A percentile compares a stretch with the other conserved stretches of the same genome.
Evolutionary conservation across 1,140 invertebrate species (phyloP).

Genomic region (Bombus cullumanus): DNA sequence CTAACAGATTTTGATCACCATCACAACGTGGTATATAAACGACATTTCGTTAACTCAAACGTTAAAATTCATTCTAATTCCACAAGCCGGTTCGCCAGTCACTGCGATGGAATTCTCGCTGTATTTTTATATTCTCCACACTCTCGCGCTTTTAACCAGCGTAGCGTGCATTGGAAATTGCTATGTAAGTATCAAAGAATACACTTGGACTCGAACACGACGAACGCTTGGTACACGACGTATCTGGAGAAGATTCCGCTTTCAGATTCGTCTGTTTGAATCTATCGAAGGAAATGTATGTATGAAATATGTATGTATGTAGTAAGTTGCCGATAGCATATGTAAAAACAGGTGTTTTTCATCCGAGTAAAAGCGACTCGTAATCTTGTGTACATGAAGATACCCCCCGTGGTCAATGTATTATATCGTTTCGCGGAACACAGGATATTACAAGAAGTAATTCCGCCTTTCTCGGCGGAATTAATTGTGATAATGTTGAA

Average conservation of each 20-base stretch:
- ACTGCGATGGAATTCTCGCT: slow-evolving; percentile 48
- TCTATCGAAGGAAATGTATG: not conserved
- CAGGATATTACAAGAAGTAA: not conserved
- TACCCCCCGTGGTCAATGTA: not conserved
- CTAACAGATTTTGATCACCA: not conserved
- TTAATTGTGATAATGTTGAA: not conserved
- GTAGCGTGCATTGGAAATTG: not conserved
- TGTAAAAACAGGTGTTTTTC: not conserved
- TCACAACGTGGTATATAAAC: not conserved
- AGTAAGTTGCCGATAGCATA: not conserved
- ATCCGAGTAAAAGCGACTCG: not conserved
- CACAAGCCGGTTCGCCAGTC: slow-evolving; percentile 11
- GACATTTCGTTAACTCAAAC: not conserved
- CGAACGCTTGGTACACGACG: not conserved
- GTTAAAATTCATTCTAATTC: slow-evolving; percentile 32
- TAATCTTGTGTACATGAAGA: not conserved
- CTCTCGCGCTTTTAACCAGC: not conserved
- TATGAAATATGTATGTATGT: not conserved
- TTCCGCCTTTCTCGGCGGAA: slow-evolving; percentile 1
- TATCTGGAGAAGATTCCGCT: not conserved
- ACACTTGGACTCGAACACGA: not conserved
- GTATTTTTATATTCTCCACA: slow-evolving; percentile 18
- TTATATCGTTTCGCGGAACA: not conserved
- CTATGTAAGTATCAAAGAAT: no score
- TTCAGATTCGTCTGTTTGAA: not conserved